Conservation (phyloP, 2,113 vertebrate genomes). For the Agapornis roseicollis region DNA sequence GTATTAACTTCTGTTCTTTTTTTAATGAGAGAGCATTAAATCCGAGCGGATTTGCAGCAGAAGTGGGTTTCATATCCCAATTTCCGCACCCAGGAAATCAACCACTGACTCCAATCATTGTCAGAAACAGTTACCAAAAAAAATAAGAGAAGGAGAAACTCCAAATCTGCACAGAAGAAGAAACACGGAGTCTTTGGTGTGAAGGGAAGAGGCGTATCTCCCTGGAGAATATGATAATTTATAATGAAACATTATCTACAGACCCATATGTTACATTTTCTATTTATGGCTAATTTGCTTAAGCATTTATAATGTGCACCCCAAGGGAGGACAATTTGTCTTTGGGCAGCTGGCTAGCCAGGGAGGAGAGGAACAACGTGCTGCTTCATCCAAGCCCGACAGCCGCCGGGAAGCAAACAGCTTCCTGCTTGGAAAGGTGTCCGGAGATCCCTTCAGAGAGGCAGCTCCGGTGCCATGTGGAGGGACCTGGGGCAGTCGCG, state of each 20-base stretch:
- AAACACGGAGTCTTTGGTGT: constrained; percentile 53
- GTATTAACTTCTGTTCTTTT: neutral
- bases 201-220: constrained; percentile 69
- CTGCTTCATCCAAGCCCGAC: neutral
- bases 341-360: constrained; percentile 50
- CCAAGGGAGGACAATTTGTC: constrained; percentile 43
- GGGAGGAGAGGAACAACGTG: neutral
- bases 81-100: neutral
- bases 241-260: constrained; percentile 68
- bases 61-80: neutral
- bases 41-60: neutral
- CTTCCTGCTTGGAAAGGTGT: neutral
- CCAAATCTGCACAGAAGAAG: constrained; percentile 42
- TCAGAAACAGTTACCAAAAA: neutral
- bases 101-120: neutral
- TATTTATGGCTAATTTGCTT: constrained; percentile 70
- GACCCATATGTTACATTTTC: constrained; percentile 65
- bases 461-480: neutral
- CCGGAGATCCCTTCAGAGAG: accelerated
- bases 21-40: constrained; percentile 1
- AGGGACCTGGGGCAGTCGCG: neutral
- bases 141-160: neutral
- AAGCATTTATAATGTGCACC: constrained; percentile 22
- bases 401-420: neutral
- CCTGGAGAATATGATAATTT: constrained; percentile 59